Conservation (phyloP, 2,888 invertebrate genomes). For the Epinotia demarniana region DNA sequence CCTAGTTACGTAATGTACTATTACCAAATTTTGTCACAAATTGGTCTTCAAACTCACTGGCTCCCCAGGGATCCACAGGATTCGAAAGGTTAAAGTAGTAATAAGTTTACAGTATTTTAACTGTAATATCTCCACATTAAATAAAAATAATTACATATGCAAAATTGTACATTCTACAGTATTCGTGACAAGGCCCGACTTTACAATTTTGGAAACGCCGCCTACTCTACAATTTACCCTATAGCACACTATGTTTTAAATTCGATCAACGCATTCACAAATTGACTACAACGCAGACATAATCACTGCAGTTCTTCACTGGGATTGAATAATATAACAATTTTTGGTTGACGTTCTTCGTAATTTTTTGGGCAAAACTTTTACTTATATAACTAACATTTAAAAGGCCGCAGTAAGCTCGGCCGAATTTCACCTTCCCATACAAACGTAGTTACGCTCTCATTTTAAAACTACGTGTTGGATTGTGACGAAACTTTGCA, state of each 20-base stretch:
- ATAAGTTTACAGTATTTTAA: neutral
- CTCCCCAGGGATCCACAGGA: too few species aligned
- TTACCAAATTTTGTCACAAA: too few species aligned
- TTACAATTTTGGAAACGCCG: neutral
- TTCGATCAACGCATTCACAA: conserved; percentile 56
- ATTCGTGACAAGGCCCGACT: neutral
- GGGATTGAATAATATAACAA: neutral
- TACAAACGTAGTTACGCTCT: too few species aligned
- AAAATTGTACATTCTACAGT: neutral
- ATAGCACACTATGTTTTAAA: conserved; percentile 63
- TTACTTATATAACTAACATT: neutral
- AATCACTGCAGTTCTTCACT: neutral
- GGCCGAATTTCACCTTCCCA: too few species aligned
- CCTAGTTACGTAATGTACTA: too few species aligned
- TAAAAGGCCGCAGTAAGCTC: too few species aligned
- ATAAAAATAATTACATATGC: neutral
- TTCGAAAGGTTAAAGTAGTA: neutral
- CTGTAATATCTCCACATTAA: neutral
- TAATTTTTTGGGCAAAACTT: neutral
- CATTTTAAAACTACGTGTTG: too few species aligned
- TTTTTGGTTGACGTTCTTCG: neutral
- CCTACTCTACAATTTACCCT: conserved; percentile 48
- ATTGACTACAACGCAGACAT: conserved; percentile 50
- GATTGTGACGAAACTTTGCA: too few species aligned
- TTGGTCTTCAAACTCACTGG: too few species aligned